Conservation (phyloP, 2,113 vertebrate species). For the Blennius ocellaris region DNA sequence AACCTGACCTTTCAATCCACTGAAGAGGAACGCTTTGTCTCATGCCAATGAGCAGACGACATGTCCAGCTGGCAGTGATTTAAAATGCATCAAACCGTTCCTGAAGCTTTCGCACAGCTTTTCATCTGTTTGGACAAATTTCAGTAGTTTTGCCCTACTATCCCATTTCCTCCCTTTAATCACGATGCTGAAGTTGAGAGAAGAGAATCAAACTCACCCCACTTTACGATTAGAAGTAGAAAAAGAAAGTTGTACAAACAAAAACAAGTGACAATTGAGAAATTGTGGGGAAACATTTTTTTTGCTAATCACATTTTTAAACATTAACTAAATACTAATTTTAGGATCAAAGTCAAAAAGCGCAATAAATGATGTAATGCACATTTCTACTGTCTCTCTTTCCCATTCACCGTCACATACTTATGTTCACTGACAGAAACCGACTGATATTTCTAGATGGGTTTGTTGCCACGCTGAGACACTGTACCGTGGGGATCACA, state of each 20-base stretch:
- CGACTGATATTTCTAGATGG: conserved; percentile 25
- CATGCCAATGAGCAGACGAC: conserved; percentile 70
- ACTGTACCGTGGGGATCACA: conserved; percentile 38
- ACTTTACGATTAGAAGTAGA: conserved; percentile 4
- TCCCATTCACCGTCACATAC: conserved; percentile 14
- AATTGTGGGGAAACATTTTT: too few relatives aligned
- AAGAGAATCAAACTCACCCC: conserved; percentile 41
- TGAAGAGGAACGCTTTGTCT: conserved; percentile 69
- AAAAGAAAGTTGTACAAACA: background rate
- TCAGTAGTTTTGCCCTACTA: conserved; percentile 51
- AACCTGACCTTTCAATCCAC: conserved; percentile 67
- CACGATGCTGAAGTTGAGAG: conserved; percentile 5
- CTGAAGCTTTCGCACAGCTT: conserved; percentile 49
- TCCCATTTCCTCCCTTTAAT: conserved; percentile 38
- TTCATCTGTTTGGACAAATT: conserved; percentile 54
- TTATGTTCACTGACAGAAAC: conserved; percentile 23
- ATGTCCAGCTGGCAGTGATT: conserved; percentile 73
- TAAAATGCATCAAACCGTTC: conserved; percentile 59
- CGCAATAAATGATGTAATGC: background rate
- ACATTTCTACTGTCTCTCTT: background rate
- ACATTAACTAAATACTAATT: too few relatives aligned
- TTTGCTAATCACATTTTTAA: too few relatives aligned
- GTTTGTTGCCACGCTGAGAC: conserved; percentile 27
- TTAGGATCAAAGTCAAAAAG: background rate
- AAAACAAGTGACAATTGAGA: background rate